Conservation (phyloP, 2,888 invertebrate species). For the Caenorhabditis panamensis region DNA sequence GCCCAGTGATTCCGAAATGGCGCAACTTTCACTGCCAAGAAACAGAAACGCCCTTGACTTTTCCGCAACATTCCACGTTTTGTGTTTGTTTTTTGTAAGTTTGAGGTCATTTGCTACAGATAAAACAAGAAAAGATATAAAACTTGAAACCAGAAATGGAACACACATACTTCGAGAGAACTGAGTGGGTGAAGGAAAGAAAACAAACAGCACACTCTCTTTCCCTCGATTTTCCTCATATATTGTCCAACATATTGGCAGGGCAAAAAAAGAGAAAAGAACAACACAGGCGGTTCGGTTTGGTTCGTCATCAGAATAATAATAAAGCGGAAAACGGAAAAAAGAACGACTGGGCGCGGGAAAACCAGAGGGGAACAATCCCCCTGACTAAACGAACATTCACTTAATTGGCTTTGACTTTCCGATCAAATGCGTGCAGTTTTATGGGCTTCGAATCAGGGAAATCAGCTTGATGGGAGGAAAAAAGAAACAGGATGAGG, state of each 20-base stretch:
- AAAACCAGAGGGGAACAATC: conserved; percentile 24
- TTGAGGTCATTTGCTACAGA: neutral
- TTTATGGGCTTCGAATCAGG: conserved; percentile 2
- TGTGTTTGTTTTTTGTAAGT: conserved; percentile 3
- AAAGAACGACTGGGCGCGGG: conserved; percentile 24
- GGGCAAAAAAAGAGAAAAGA: conserved; percentile 26
- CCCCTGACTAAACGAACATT: conserved; percentile 37
- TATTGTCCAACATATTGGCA: conserved; percentile 41
- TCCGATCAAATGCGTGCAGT: conserved; percentile 38
- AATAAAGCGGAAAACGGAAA: conserved; percentile 50
- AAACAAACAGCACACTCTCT: conserved; percentile 20
- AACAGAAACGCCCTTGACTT: conserved; percentile 50
- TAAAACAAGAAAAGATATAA: too few relatives aligned
- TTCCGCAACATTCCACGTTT: conserved; percentile 33
- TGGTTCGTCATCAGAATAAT: conserved; percentile 50
- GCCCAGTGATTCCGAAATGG: conserved; percentile 51
- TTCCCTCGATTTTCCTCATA: conserved; percentile 17
- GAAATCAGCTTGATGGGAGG: conserved; percentile 9
- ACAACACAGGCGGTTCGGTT: conserved; percentile 24
- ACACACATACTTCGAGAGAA: too few relatives aligned
- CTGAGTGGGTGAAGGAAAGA: neutral
- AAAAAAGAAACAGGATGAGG: neutral
- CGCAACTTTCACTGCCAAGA: conserved; percentile 46
- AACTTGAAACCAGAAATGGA: too few relatives aligned
- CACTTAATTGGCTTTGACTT: conserved; percentile 51